phyloP scores from a whole-genome alignment of 1,140 invertebrate species.

The Brachionus koreanus region DNA sequence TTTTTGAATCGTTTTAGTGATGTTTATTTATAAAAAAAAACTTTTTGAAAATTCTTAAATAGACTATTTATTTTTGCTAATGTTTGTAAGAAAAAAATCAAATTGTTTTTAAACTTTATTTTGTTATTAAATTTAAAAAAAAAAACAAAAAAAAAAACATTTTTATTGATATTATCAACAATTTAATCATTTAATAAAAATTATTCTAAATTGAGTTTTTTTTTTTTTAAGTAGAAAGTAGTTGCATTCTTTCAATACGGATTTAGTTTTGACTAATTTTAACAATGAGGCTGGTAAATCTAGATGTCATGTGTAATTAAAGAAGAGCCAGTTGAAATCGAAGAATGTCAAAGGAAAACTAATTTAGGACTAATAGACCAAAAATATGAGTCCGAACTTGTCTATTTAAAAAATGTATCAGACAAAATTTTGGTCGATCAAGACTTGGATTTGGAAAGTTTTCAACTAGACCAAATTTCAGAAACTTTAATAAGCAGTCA shows the following conservation, averaged over 20 bases:
- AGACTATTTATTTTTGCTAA: not conserved
- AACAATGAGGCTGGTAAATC: not conserved
- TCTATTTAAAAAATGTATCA: not conserved
- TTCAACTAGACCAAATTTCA: not conserved
- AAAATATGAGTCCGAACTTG: conserved; percentile 22
- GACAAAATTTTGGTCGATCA: not conserved
- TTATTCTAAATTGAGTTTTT: not conserved
- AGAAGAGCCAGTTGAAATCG: not conserved
- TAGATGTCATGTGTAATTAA: not conserved
- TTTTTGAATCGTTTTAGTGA: not conserved
- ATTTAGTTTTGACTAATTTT: not conserved
- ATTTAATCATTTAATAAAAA: not conserved
- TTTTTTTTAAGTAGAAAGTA: not conserved
- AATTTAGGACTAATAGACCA: not conserved
- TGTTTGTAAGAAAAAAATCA: not conserved
- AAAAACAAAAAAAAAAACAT: too few species aligned
- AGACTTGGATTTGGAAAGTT: not conserved
- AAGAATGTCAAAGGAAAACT: not conserved
- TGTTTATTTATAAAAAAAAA: not conserved
- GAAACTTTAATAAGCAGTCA: not conserved
- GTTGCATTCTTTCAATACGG: not conserved
- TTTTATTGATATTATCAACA: not conserved
- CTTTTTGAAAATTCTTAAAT: not conserved
- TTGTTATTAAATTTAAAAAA: not conserved
- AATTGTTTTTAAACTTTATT: not conserved